Evolutionary conservation across 1,140 invertebrate genomes (phyloP).

Genomic region (Caerostris darwini): DNA sequence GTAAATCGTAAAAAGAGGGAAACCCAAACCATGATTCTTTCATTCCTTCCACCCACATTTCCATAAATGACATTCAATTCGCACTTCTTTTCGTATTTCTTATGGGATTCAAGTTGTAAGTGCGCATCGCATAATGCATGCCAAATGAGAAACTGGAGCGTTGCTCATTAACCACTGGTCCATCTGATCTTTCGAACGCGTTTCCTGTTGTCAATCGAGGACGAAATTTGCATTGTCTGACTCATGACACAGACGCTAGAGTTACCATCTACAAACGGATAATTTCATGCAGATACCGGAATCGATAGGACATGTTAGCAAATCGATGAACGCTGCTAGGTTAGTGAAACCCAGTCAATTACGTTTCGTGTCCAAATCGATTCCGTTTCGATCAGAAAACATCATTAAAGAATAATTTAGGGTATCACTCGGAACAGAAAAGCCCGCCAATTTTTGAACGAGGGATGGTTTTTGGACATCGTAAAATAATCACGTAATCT

Average conservation of each 20-base stretch:
- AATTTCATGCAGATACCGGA: slow-evolving; percentile 14
- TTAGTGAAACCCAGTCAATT: neutral
- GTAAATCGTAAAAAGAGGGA: neutral
- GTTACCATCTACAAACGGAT: slow-evolving; percentile 18
- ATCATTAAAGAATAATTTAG: slow-evolving; percentile 20
- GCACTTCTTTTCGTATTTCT: slow-evolving; percentile 38
- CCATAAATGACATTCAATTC: slow-evolving; percentile 39
- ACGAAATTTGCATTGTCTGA: slow-evolving; percentile 38
- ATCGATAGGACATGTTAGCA: slow-evolving; percentile 12
- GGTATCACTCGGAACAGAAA: neutral
- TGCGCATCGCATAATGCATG: slow-evolving; percentile 35
- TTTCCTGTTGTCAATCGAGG: slow-evolving; percentile 53
- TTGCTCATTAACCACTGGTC: slow-evolving; percentile 20
- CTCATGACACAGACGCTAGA: slow-evolving; percentile 15
- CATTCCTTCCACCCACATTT: neutral
- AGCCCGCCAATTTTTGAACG: neutral
- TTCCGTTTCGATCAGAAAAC: neutral
- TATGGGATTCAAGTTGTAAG: neutral
- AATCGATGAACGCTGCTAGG: neutral
- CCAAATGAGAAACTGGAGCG: slow-evolving; percentile 20
- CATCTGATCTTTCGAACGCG: slow-evolving; percentile 22
- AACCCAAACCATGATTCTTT: slow-evolving; percentile 22
- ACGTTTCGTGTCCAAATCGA: slow-evolving; percentile 1
- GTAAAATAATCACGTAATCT: neutral
- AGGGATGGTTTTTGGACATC: neutral